Conservation (phyloP, 2,888 invertebrate species). For the Andrena bucephala region DNA sequence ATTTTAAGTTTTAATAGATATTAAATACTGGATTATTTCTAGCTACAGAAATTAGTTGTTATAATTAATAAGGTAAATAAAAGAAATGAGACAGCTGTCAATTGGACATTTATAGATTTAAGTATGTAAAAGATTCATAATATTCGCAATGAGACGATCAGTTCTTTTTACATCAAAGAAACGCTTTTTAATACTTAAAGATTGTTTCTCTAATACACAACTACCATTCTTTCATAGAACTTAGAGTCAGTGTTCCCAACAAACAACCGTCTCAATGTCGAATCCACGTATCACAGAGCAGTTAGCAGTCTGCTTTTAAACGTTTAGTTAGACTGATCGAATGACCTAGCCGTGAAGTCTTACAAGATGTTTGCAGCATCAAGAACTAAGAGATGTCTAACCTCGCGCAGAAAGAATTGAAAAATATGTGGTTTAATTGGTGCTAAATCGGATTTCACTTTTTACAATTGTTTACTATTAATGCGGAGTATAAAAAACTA, state of each 20-base stretch:
- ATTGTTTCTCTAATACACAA: slow-evolving; percentile 9
- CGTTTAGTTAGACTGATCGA: slow-evolving; percentile 67
- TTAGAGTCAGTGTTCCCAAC: slow-evolving; percentile 41
- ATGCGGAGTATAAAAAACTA: slow-evolving; percentile 82
- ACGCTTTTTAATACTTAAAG: slow-evolving; percentile 17
- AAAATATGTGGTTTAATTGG: slow-evolving; percentile 62
- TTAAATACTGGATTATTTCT: slow-evolving; percentile 71
- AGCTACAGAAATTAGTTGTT: slow-evolving; percentile 63
- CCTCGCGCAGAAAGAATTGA: slow-evolving; percentile 69
- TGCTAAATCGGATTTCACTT: slow-evolving; percentile 58
- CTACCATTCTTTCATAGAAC: slow-evolving; percentile 14
- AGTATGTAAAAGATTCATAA: slow-evolving; percentile 27
- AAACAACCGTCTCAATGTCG: slow-evolving; percentile 73
- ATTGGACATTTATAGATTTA: slow-evolving; percentile 45
- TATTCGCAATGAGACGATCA: slow-evolving; percentile 19
- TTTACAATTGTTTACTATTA: slow-evolving; percentile 75
- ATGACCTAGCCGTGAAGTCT: slow-evolving; percentile 75
- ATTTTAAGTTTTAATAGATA: slow-evolving; percentile 61
- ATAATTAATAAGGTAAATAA: slow-evolving; percentile 67
- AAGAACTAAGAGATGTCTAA: slow-evolving; percentile 73
- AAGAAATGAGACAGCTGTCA: slow-evolving; percentile 64
- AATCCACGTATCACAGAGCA: slow-evolving; percentile 78
- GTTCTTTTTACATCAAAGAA: slow-evolving; percentile 13
- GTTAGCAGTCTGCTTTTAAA: slow-evolving; percentile 58
- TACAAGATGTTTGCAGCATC: slow-evolving; percentile 71